Base-by-base conservation (phyloP, 2,113 vertebrate genomes). In the Petaurus breviceps region DNA sequence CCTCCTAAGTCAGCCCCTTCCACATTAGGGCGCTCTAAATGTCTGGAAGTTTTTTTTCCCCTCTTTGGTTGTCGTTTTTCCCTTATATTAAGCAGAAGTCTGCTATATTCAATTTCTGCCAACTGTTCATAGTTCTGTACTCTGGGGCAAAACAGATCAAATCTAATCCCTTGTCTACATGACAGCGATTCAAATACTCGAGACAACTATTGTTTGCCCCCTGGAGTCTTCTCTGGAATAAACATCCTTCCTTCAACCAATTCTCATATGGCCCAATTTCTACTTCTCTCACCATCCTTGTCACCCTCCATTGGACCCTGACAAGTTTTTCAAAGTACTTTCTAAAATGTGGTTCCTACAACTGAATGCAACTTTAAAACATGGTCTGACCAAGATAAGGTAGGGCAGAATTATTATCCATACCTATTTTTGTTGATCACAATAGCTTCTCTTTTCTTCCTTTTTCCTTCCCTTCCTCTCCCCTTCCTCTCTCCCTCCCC, bases 401-500 rank as follows among this genome's bases (percentile, higher is more conserved):
- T 84, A 84, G 68, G n/a, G 68, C n/a, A 84, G 19, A 43, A 8
- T 84, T n/a, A 84, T 43, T 84, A 43, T 7, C n/a, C 68, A 43
- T 84, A 37, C 28, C 9, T 55, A 26, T 43, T 43, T 43, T 43
- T 22, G 37, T 37, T 22, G 19, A 84, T 84, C 37, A 84, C 19
- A 43, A 43, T 84, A 84, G 19, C 37, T 68, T 77, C 43, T 77
- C 19, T 5, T 43, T 43, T 14, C 14, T 43, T 77, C 68, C 68
- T 77, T n/a, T 28, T 12, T 68, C 5, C 37, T 16, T 77, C 8
- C 68, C 19, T 77, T 26, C 19, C 19, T 77, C 6, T 16, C 37
- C 22, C 7, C 6, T 16, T 22, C 43, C 6, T 25, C 22, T 12
- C 5, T 22, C 37, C 37, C 1, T 22, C 43, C 9, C 0, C 9